Conservation (phyloP, 2,113 vertebrate genomes). For the Rhea pennata region DNA sequence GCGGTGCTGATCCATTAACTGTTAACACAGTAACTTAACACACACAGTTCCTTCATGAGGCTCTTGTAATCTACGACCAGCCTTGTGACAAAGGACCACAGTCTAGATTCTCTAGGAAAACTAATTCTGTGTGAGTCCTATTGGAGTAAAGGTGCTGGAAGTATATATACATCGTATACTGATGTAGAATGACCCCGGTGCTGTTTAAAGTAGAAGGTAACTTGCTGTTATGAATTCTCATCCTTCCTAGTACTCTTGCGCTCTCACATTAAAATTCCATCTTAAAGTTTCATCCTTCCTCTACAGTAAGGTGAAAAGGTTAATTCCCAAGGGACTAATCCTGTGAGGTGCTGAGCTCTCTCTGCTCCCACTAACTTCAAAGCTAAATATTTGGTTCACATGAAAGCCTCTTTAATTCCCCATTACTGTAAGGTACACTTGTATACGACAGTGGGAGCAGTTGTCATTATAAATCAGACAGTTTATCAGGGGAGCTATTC, state of each 20-base stretch:
- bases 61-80: not conserved
- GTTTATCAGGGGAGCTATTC: constrained; percentile 62
- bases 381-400: constrained; percentile 71
- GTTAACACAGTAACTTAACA: not conserved
- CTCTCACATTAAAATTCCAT: constrained; percentile 7
- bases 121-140: not conserved
- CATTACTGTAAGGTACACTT: constrained; percentile 75
- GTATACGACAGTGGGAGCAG: constrained; percentile 71
- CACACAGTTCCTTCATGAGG: not conserved
- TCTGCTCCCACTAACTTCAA: constrained; percentile 65
- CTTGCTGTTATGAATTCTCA: not conserved
- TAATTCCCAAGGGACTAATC: constrained; percentile 65
- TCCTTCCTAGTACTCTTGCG: not conserved
- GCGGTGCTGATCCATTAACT: not conserved
- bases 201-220: not conserved
- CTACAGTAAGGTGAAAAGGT: constrained; percentile 68
- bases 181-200: not conserved
- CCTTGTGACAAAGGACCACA: not conserved
- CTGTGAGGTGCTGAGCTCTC: constrained; percentile 49
- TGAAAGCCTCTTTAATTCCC: constrained; percentile 74
- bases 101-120: not conserved
- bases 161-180: not conserved
- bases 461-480: constrained; percentile 60
- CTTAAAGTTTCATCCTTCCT: constrained; percentile 53
- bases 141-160: not conserved